Percentiles rank a stretch among this genome's conserved stretches.
Conservation (phyloP, 2,888 invertebrate species). For the Leptinotarsa juncta region DNA sequence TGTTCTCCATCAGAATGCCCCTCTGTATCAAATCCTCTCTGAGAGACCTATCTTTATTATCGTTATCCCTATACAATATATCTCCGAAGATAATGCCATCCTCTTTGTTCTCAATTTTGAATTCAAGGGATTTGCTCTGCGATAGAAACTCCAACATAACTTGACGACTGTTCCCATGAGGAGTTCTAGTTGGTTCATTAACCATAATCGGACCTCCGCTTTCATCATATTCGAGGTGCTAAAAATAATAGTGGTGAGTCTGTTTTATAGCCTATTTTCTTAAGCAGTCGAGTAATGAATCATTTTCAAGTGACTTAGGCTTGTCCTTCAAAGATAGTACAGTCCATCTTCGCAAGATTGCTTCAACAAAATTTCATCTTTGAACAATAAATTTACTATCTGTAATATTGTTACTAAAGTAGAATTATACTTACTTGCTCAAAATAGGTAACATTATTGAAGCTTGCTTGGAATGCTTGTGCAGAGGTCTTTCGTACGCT, state of each 20-base stretch:
- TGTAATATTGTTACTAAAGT: too few species aligned
- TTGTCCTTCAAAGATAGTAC: too few species aligned
- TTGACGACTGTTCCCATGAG: slow-evolving; percentile 35
- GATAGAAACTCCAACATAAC: slow-evolving; percentile 34
- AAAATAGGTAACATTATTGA: slow-evolving; percentile 53
- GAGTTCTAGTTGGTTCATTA: slow-evolving; percentile 33
- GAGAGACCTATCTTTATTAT: slow-evolving; percentile 43
- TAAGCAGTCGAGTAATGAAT: too few species aligned
- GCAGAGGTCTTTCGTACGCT: slow-evolving; percentile 42
- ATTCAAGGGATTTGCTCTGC: slow-evolving; percentile 34
- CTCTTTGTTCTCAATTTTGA: slow-evolving; percentile 40
- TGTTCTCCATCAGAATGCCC: slow-evolving; percentile 20
- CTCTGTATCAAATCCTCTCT: slow-evolving; percentile 41
- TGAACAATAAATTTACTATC: too few species aligned
- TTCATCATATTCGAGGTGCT: slow-evolving; percentile 43
- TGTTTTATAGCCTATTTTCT: neutral
- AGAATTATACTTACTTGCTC: slow-evolving; percentile 43
- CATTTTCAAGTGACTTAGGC: too few species aligned
- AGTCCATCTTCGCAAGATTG: neutral
- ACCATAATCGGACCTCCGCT: slow-evolving; percentile 32
- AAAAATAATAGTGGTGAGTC: slow-evolving; percentile 29
- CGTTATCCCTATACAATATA: slow-evolving; percentile 45
- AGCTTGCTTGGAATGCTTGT: slow-evolving; percentile 50
- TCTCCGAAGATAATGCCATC: slow-evolving; percentile 52
- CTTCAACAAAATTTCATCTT: neutral